Base-by-base conservation (phyloP, 2,797 vertebrate species). In the Loriculus beryllinus region DNA sequence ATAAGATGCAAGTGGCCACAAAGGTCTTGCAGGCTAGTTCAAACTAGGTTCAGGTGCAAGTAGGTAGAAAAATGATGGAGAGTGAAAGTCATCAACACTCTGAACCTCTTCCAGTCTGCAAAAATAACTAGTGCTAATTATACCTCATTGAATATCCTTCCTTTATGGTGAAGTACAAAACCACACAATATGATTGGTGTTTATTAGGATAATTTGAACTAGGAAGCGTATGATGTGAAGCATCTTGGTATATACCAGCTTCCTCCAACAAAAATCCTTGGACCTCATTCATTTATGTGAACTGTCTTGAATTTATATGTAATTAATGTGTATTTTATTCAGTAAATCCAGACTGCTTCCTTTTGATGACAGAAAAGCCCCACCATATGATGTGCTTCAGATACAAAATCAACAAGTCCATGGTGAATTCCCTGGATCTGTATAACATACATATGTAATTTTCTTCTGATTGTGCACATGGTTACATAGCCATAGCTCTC, bases 91-190 rank as follows among this genome's bases (percentile, higher is more conserved):
- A 51, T 72, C 76, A 88, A 48, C 23, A 62, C 16, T 39, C 31
- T 78, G n/a, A 88, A 72, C 28, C 15, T 81, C 49, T 88, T 67
- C 14, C 54, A 75, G 10, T 59, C n/a, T 82, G 47, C 71, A 88
- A 70, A 88, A 92, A 82, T 71, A 74, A 72, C 56, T 78, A 86
- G 18, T 78, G 31, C 40, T 64, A 86, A 81, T 89, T 81, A 16
- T 21, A 71, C 5, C 17, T 60, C 19, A 42, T 9, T 64, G 28
- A 81, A 45, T 71, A 71, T 39, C 8, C 26, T 39, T 28, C 17
- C 76, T 59, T 42, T 72, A 79, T 48, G 77, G n/a, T 69, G 56
- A 81, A 45, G 56, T 16, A 57, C 11, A 84, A 65, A 71, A 12
- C 2, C 39, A 56, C 37, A 68, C 59, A 80, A 63, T 65, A 49